Base-by-base conservation (phyloP, 1,140 invertebrate genomes). In the Megathymus violae region DNA sequence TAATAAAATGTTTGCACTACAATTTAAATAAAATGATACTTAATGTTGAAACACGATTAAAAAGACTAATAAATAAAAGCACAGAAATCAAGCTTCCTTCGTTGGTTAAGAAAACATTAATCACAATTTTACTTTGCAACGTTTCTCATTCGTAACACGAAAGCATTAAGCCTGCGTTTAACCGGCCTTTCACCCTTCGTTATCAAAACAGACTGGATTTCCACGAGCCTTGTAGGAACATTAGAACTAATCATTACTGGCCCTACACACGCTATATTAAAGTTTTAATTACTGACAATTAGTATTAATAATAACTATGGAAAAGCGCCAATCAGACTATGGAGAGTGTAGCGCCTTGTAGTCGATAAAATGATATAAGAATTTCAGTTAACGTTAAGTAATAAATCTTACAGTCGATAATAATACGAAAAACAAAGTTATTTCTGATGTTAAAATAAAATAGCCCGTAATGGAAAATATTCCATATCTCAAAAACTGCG, bases 201-300 rank as follows among this genome's bases (percentile, higher is more conserved):
- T 25, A 43, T 31, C 41, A 4, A 19, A 40, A 56, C 38, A 56
- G 13, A 43, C 16, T 19, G 41, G 5, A 43, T 19, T 17, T 11
- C 7, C 34, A 40, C n/a, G 9, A 27, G 2, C 41, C 51, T 54
- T 27, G 51, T 54, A 41, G 40, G 22, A 54, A 40, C 17, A 13
- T 54, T 25, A 43, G 27, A 11, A 54, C 51, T 41, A 27, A 54
- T 54, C 43, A 3, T 43, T 54, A 54, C 41, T 25, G 14, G 36
- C 16, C 27, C 1, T 54, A 41, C 19, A 27, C 51, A 54, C 51
- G 51, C 51, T 17, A 54, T 16, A 41, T 41, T 41, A 22, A 25
- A 54, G 16, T 27, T 54, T 41, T 25, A 54, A 54, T 19, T 41
- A 27, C 13, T 22, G 1, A 13, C 38, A 27, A 41, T 40, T 54